Evolutionary conservation across 2,113 vertebrate species (phyloP), one percentile per base, ranked within the genome.

Genomic region (Silurus glanis): DNA sequence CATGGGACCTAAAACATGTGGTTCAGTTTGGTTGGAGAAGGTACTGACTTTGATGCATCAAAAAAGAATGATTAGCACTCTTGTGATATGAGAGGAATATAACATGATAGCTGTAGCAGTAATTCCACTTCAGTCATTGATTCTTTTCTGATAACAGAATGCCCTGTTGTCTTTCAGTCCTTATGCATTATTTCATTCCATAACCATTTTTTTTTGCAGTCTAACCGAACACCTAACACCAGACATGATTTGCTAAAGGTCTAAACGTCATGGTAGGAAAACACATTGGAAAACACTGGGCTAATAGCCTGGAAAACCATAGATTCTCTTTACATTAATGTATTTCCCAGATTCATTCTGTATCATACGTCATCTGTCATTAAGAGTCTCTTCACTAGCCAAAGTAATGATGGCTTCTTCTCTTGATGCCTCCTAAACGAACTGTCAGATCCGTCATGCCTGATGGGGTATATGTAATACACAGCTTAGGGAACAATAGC

Each of bases 371-470:
- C 85, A 83, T 49, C 80, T 86, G 80, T 86, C 80, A 64, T 49
- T 14, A 59, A 64, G 80, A 66, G 80, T 64, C 58, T 64, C 69
- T 83, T 83, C 85, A n/a, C 80, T 37, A 45, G 37, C 37, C 37
- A 37, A 3, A 56, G 69, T 28, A 61, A 74, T 64, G 69, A 56
- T 53, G 58, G 51, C 69, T 59, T 86, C 67, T 86, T 74, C 58
- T 82, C n/a, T 45, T 74, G 47, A 76, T 61, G 59, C 80, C 59
- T 76, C 59, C 71, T 37, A 86, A 83, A 82, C 85, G 21, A 86
- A 86, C 80, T 86, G 85, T 86, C 85, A 86, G 75, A 83, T 67
- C 71, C 80, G 61, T 87, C 86, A 76, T 78, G 86, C 86, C 86
- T 87, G 80, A 87, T 83, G 80, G 84, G 62, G 58, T 47, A 80